Conservation (phyloP, 2,888 invertebrate genomes). For the Drosophila lacicola region DNA sequence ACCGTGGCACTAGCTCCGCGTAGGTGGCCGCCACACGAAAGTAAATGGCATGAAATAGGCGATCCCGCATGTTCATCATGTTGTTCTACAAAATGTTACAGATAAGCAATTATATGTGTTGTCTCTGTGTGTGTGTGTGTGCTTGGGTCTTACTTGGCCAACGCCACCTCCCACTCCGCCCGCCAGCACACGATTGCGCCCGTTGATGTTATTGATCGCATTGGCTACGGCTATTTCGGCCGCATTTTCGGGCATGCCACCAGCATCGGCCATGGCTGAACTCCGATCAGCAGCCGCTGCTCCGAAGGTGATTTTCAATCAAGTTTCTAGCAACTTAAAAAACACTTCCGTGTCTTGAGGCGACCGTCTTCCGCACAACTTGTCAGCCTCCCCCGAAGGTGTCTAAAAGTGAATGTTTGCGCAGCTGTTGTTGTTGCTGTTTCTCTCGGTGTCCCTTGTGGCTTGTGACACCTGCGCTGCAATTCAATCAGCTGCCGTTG, state of each 20-base stretch:
- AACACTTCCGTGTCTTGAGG: constrained; percentile 64
- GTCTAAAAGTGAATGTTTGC: constrained; percentile 23
- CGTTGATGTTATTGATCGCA: constrained; percentile 79
- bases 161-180: constrained; percentile 48
- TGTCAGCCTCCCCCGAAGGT: constrained; percentile 36
- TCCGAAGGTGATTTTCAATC: constrained; percentile 42
- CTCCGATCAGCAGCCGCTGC: constrained; percentile 19
- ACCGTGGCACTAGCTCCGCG: constrained; percentile 94
- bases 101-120: constrained; percentile 29
- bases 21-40: constrained; percentile 96
- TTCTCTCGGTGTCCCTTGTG: constrained; percentile 13
- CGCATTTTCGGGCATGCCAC: constrained; percentile 55
- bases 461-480: constrained; percentile 26
- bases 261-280: constrained; percentile 60
- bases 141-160: constrained; percentile 54
- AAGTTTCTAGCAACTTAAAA: constrained; percentile 25
- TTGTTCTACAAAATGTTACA: constrained; percentile 87
- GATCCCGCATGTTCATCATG: constrained; percentile 93
- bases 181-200: constrained; percentile 73
- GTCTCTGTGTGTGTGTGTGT: constrained; percentile 2
- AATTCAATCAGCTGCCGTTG: constrained; percentile 9
- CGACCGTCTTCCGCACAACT: constrained; percentile 57
- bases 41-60: constrained; percentile 97
- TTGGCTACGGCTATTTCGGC: constrained; percentile 72
- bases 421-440: constrained; percentile 40